Evolutionary conservation across 2,888 invertebrate species (phyloP), one percentile per base, ranked within the genome.

Genomic region (Dynastes maya): DNA sequence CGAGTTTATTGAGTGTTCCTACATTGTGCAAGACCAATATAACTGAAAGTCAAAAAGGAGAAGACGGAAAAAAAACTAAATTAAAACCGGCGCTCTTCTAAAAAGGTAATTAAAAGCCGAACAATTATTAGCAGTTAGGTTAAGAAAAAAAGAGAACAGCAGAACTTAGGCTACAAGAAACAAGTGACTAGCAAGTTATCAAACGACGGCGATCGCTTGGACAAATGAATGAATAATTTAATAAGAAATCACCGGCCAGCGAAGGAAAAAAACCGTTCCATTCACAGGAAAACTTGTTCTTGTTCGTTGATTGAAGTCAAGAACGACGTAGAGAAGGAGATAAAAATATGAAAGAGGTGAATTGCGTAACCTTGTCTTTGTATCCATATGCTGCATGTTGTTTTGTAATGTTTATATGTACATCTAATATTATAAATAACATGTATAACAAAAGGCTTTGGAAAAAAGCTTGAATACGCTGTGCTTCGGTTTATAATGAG

Each of bases 181-280:
- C 68, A 74, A 45, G 40, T 72, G 72, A 71, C 58, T 55, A 61
- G 61, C 61, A 40, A 40, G 61, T 74, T 61, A 74, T 74, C 61
- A 74, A 49, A 61, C 40, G 61, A 29, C 61, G 61, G 72, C 45
- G 72, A 74, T 74, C 22, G 72, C 61, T 74, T 45, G 61, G 58
- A 74, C 72, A 74, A 74, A 74, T 74, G 72, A 74, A 74, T 74
- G 72, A 74, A 74, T 74, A 74, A 74, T 74, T 74, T 74, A 72
- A 74, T 74, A 74, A 74, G 61, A 74, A 74, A 61, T 74, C 61
- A 63, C 72, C 61, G 72, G 61, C 37, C 45, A 5, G n/a, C 9
- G 32, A 32, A 22, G 37, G n/a, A 74, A 61, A 74, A 72, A 74
- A 58, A 74, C 32, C 16, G 22, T 27, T 61, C 72, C 72, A 74